Evolutionary conservation across 2,888 invertebrate species (phyloP).

Genomic region (Sminthurides aquaticus): DNA sequence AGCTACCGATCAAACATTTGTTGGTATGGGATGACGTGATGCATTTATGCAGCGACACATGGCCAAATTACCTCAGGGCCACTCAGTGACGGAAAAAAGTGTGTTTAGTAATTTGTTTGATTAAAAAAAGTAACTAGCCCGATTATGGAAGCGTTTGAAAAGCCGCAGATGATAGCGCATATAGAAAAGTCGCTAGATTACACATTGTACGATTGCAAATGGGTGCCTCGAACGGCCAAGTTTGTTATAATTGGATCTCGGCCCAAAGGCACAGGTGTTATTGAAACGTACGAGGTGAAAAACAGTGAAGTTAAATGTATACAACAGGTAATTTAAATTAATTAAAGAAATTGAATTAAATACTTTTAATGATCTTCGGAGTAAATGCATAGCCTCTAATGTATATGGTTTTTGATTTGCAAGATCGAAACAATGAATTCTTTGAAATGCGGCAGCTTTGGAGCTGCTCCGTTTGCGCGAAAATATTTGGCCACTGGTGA

Average conservation of each 20-base stretch:
- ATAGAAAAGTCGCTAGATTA: conserved; percentile 73
- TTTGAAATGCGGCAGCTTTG: conserved; percentile 89
- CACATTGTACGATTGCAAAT: conserved; percentile 84
- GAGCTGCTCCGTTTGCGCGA: conserved; percentile 71
- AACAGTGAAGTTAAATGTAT: conserved; percentile 64
- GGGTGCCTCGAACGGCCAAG: conserved; percentile 91
- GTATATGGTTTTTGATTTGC: neutral
- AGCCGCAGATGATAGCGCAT: conserved; percentile 85
- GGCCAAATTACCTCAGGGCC: too few relatives aligned
- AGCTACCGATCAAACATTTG: neutral
- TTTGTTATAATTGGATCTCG: conserved; percentile 80
- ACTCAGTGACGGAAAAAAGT: too few relatives aligned
- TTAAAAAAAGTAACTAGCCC: too few relatives aligned
- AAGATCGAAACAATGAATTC: conserved; percentile 69
- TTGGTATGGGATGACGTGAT: too few relatives aligned
- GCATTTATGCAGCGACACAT: too few relatives aligned
- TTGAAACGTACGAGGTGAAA: conserved; percentile 72
- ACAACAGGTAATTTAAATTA: conserved; percentile 52
- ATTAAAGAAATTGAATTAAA: neutral
- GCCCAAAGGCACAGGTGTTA: conserved; percentile 74
- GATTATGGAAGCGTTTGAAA: conserved; percentile 55
- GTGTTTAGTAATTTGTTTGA: too few relatives aligned
- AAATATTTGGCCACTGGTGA: conserved; percentile 83
- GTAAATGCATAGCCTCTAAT: neutral
- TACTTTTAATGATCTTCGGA: too few relatives aligned